phyloP scores from a whole-genome alignment of 2,797 vertebrate genomes.

The Premnoplex brunnescens region DNA sequence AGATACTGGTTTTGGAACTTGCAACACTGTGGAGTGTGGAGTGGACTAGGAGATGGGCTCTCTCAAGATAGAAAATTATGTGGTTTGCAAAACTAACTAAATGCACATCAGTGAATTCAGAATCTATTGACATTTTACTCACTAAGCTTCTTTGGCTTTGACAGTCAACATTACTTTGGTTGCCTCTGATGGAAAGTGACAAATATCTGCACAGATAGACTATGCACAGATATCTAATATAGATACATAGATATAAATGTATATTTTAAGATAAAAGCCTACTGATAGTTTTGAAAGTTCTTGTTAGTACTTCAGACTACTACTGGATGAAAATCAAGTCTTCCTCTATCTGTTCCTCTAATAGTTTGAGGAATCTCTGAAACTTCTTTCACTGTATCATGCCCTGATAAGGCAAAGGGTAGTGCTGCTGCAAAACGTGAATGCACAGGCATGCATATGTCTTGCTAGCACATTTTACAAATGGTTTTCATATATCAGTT shows the following conservation, averaged over 20 bases:
- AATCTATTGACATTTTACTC: not conserved
- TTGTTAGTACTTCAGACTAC: fast-evolving
- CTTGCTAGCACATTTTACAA: not conserved
- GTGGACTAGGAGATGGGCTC: too few relatives aligned
- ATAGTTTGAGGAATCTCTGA: not conserved
- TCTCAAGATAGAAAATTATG: not conserved
- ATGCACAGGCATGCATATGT: too few relatives aligned
- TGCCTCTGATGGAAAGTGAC: not conserved
- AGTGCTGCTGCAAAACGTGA: not conserved
- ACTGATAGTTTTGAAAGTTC: not conserved
- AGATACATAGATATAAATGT: not conserved
- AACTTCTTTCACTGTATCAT: not conserved
- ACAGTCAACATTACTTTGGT: not conserved
- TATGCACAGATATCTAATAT: too few relatives aligned
- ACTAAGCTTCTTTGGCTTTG: not conserved
- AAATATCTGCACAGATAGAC: not conserved
- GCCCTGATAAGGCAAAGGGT: not conserved
- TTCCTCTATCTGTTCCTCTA: not conserved
- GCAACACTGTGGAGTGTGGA: not conserved
- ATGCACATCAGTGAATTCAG: not conserved
- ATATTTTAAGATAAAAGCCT: not conserved
- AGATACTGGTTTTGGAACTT: not conserved
- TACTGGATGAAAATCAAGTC: not conserved
- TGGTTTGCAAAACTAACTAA: not conserved
- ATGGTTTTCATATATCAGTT: not conserved